These are phyloP conservation scores for Drosophila pectinifera DNA, from an alignment of 1,140 invertebrate species.

Conservation along the genomic window DNA sequence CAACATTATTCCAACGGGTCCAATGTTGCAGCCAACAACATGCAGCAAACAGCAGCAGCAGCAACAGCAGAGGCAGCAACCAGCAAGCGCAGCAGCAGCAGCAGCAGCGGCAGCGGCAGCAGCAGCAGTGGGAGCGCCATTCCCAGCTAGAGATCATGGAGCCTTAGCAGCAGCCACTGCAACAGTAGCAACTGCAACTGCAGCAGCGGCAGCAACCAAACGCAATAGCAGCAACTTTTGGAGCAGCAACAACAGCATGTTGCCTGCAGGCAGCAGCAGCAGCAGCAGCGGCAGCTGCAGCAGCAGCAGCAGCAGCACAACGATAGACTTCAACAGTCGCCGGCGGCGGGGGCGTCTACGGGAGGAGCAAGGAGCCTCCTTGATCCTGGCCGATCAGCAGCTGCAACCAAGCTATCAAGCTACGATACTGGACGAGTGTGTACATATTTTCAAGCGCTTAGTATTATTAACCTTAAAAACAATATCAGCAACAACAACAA, in stretches of 20 bases:
- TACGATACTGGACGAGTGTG: conserved; percentile 77
- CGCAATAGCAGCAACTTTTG: conserved; percentile 45
- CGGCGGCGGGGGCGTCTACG: conserved; percentile 81
- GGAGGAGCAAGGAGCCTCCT: conserved; percentile 1
- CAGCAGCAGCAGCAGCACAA: conserved; percentile 57
- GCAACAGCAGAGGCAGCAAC: conserved; percentile 56
- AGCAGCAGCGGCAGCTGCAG: conserved; percentile 35
- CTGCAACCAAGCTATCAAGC: conserved; percentile 51
- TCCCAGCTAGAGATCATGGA: conserved; percentile 53
- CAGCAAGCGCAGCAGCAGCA: conserved; percentile 44
- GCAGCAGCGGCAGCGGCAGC: conserved; percentile 26
- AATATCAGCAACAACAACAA: conserved; percentile 59
- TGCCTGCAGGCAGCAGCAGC: conserved; percentile 44
- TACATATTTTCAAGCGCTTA: conserved; percentile 83
- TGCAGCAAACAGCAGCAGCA: conserved; percentile 73
- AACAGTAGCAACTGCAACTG: conserved; percentile 27
- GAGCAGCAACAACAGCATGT: conserved; percentile 49
- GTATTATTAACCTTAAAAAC: conserved; percentile 80
- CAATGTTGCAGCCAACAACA: conserved; percentile 80
- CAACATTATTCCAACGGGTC: conserved; percentile 70
- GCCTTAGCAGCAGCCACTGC: conserved; percentile 38
- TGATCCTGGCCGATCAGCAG: conserved; percentile 10
- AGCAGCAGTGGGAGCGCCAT: conserved; percentile 27
- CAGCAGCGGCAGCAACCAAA: conserved; percentile 29
- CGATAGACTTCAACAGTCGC: conserved; percentile 84